Evolutionary conservation across 1,140 invertebrate genomes (phyloP).

Genomic region (Drosophila repletoides): DNA sequence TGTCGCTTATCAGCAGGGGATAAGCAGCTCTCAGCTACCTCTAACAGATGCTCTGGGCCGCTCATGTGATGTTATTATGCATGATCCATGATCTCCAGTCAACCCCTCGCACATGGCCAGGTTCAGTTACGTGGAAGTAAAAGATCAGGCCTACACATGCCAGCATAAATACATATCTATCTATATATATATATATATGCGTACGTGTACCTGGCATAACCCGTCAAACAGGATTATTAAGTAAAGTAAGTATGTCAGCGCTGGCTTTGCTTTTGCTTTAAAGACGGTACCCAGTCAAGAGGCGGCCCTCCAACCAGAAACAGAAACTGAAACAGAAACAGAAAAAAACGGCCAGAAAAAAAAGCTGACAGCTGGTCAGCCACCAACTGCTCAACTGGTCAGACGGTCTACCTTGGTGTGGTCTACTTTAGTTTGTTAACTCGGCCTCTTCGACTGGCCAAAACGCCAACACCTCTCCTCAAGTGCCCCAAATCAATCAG

Average conservation of each 20-base stretch:
- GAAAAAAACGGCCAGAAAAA: constrained; percentile 42
- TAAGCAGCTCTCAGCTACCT: not conserved
- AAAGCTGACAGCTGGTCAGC: constrained; percentile 64
- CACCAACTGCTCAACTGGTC: constrained; percentile 48
- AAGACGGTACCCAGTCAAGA: constrained; percentile 24
- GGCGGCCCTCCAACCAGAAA: constrained; percentile 26
- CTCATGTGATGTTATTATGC: constrained; percentile 15
- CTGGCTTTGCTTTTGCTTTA: constrained; percentile 36
- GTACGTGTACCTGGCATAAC: constrained; percentile 46
- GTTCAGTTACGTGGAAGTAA: constrained; percentile 75
- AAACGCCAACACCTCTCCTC: constrained; percentile 8
- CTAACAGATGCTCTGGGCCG: constrained; percentile 8
- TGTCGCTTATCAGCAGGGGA: constrained; percentile 13
- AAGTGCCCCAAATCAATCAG: constrained; percentile 1
- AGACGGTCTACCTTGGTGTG: constrained; percentile 49
- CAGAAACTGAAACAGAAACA: constrained; percentile 15
- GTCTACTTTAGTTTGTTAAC: constrained; percentile 58
- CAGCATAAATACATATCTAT: not conserved
- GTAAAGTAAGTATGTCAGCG: constrained; percentile 66
- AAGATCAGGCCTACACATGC: constrained; percentile 38
- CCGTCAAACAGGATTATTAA: constrained; percentile 80
- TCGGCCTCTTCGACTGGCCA: constrained; percentile 48
- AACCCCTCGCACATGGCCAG: constrained; percentile 57
- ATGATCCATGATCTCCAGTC: constrained; percentile 11
- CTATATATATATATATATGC: not conserved